Percentiles rank a stretch among this genome's conserved stretches.
Conservation (phyloP, 2,113 vertebrate genomes). For the Triplophysa rosa region DNA sequence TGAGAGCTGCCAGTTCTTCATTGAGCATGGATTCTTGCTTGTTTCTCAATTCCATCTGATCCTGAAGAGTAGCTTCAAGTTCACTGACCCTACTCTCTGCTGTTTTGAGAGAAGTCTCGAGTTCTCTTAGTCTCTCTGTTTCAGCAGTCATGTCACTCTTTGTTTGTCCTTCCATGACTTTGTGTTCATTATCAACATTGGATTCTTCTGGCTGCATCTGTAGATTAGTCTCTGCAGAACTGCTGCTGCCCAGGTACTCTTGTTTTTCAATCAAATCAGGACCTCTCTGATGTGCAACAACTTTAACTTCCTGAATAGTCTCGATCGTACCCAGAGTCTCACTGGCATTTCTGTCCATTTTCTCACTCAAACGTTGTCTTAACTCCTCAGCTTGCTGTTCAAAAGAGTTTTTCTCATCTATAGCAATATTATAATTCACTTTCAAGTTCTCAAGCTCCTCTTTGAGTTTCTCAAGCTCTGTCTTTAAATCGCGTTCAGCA, state of each 20-base stretch:
- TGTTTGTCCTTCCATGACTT: slow-evolving; percentile 43
- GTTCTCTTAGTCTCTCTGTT: slow-evolving; percentile 53
- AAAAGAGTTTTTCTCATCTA: slow-evolving; percentile 63
- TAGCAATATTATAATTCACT: slow-evolving; percentile 57
- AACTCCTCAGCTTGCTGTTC: slow-evolving; percentile 62
- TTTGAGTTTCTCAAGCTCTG: slow-evolving; percentile 59
- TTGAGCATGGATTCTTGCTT: slow-evolving; percentile 47
- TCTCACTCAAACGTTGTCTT: slow-evolving; percentile 67
- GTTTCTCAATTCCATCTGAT: slow-evolving; percentile 62
- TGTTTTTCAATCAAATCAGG: slow-evolving; percentile 35
- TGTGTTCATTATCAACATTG: slow-evolving; percentile 23
- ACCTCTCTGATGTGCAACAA: slow-evolving; percentile 54
- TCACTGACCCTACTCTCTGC: slow-evolving; percentile 60
- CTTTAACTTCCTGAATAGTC: slow-evolving; percentile 55
- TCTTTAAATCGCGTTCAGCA: slow-evolving; percentile 60
- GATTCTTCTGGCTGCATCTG: background rate
- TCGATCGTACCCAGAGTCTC: slow-evolving; percentile 39
- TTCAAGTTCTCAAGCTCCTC: slow-evolving; percentile 61
- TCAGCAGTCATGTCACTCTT: slow-evolving; percentile 42
- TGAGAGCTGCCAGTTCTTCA: slow-evolving; percentile 55
- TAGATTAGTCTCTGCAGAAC: slow-evolving; percentile 34
- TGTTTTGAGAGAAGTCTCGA: slow-evolving; percentile 57
- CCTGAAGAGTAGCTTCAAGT: slow-evolving; percentile 60
- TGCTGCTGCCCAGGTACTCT: slow-evolving; percentile 45
- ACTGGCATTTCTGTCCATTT: slow-evolving; percentile 56